A percentile compares a stretch with the other conserved stretches of the same genome.
Evolutionary conservation across 1,140 invertebrate genomes (phyloP).

Genomic region (Zaprionus gabonicus): DNA sequence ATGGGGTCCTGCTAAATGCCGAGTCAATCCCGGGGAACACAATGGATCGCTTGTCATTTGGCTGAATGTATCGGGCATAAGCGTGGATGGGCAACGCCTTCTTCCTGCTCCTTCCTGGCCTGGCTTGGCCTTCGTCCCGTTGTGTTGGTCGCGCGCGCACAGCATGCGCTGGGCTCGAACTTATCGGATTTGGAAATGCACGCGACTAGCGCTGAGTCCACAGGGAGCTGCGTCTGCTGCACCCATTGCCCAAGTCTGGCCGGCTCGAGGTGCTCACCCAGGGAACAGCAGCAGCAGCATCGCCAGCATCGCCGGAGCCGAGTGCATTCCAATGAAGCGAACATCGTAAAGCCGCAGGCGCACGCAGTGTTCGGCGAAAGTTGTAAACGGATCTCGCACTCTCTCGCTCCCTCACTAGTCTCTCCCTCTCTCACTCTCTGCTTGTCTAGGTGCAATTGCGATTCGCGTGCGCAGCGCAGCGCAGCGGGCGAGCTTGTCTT

Average conservation of each 20-base stretch:
- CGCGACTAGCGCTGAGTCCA: slow-evolving; percentile 61
- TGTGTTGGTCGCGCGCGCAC: slow-evolving; percentile 42
- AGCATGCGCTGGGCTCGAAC: slow-evolving; percentile 31
- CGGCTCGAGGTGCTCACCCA: slow-evolving; percentile 1
- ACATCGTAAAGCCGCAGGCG: slow-evolving; percentile 64
- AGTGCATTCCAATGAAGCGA: slow-evolving; percentile 67
- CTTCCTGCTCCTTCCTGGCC: neutral
- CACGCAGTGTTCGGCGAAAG: slow-evolving; percentile 60
- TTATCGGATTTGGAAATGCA: slow-evolving; percentile 51
- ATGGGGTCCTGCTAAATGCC: slow-evolving; percentile 19
- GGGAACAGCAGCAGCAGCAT: neutral
- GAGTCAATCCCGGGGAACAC: neutral
- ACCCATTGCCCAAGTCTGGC: slow-evolving; percentile 21
- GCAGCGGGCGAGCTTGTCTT: slow-evolving; percentile 51
- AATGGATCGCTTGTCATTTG: slow-evolving; percentile 19
- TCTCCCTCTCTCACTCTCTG: neutral
- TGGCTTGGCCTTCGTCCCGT: neutral
- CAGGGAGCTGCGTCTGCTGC: slow-evolving; percentile 35
- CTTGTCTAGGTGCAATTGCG: slow-evolving; percentile 14
- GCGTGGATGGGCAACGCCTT: slow-evolving; percentile 21
- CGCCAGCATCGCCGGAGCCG: neutral
- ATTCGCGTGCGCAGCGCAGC: slow-evolving; percentile 69
- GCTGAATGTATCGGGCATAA: slow-evolving; percentile 14
- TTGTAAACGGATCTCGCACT: slow-evolving; percentile 29
- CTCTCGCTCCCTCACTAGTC: neutral